phyloP scores from a whole-genome alignment of 2,797 vertebrate genomes.

The Oceanodroma leucorhoa region DNA sequence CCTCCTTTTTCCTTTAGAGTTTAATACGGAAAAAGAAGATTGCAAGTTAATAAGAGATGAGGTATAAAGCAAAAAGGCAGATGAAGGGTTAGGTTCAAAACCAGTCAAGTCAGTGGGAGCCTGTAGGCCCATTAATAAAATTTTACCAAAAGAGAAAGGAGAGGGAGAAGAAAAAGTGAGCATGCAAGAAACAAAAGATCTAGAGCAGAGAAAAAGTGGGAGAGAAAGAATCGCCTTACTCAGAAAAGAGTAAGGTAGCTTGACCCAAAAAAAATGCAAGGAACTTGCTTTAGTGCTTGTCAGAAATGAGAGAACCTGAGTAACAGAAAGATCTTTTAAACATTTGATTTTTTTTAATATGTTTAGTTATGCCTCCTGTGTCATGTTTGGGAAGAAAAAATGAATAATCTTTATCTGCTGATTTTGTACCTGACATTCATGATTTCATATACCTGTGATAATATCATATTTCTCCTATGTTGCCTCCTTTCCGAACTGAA shows the following conservation, averaged over 20 bases:
- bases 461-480: background rate
- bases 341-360: background rate
- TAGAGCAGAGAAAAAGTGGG: background rate
- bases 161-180: background rate
- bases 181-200: background rate
- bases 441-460: background rate
- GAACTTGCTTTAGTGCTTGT: background rate
- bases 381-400: background rate
- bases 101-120: background rate
- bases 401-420: background rate
- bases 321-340: background rate
- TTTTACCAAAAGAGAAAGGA: background rate
- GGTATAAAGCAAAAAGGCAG: background rate
- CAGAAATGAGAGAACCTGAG: background rate
- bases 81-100: background rate
- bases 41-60: background rate
- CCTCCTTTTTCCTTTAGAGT: background rate
- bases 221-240: background rate
- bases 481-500: background rate
- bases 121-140: background rate
- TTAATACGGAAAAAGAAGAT: background rate
- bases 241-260: background rate
- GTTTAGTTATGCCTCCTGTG: background rate
- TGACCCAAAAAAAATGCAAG: too few relatives aligned
- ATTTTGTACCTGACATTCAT: background rate